Percentiles rank a stretch among this genome's conserved stretches.
These are phyloP conservation scores for Peromyscus eremicus DNA, from an alignment of 2,797 vertebrate species.

Conservation along the genomic window DNA sequence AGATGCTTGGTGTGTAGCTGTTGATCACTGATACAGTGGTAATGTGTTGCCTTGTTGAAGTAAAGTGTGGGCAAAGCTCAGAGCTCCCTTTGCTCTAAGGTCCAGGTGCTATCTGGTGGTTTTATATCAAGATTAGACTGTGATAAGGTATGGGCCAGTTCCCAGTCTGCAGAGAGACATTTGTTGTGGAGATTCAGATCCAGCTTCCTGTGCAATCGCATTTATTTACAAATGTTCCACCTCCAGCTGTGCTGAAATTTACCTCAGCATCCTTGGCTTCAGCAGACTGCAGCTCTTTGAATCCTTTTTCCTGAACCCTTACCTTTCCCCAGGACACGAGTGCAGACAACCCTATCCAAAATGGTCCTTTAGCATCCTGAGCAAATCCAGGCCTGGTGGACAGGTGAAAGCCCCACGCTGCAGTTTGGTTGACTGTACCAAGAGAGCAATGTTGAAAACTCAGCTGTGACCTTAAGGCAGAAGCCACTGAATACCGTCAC, in stretches of 20 bases:
- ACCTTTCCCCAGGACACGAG: neutral
- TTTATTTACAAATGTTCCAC: neutral
- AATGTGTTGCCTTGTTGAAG: fast-evolving
- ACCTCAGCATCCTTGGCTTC: constrained; percentile 10
- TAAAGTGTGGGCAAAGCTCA: fast-evolving
- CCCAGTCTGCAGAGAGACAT: neutral
- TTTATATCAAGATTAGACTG: neutral
- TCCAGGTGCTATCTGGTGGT: neutral
- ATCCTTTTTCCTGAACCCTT: neutral
- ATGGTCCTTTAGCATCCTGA: neutral
- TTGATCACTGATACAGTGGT: fast-evolving
- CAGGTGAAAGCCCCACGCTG: neutral
- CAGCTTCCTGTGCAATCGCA: neutral
- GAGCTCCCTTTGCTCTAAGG: neutral
- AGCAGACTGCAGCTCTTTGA: neutral
- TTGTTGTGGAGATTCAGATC: neutral
- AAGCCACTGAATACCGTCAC: neutral
- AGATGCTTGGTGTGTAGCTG: fast-evolving
- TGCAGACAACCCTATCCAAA: neutral
- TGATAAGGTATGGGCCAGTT: fast-evolving
- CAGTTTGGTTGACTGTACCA: neutral
- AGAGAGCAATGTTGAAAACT: too few species aligned
- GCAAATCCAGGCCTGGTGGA: neutral
- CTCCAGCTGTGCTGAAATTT: neutral
- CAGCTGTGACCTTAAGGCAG: neutral